phyloP scores from a whole-genome alignment of 1,140 invertebrate genomes.

The Drosophila kurseongensis region DNA sequence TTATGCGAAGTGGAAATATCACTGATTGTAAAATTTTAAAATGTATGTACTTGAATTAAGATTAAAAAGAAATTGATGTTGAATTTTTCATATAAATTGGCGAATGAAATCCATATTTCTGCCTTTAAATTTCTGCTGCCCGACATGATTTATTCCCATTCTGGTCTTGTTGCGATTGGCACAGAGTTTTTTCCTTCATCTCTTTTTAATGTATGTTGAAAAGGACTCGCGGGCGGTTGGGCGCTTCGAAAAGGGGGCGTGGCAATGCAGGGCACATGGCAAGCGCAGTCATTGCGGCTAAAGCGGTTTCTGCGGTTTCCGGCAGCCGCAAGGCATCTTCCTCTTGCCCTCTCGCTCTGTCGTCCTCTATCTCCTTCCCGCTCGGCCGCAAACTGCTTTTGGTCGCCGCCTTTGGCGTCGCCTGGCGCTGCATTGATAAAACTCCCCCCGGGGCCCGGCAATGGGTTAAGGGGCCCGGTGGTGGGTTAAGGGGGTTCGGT shows the following conservation, averaged over 20 bases:
- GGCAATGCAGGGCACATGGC: constrained; percentile 40
- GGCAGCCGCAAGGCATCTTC: constrained; percentile 30
- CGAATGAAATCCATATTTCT: constrained; percentile 24
- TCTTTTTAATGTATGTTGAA: constrained; percentile 28
- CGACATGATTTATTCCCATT: constrained; percentile 22
- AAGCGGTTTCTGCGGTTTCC: constrained; percentile 55
- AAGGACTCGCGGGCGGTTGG: constrained; percentile 3
- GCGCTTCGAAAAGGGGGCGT: constrained; percentile 1
- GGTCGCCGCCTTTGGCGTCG: constrained; percentile 46
- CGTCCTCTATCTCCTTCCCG: not conserved
- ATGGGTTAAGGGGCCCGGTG: not conserved
- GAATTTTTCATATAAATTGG: constrained; percentile 12
- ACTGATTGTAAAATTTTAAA: constrained; percentile 27
- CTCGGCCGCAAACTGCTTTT: constrained; percentile 46
- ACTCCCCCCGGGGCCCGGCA: not conserved
- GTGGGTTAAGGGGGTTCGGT: constrained; percentile 8
- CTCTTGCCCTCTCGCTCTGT: constrained; percentile 1
- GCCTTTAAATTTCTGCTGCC: constrained; percentile 25
- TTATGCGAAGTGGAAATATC: constrained; percentile 12
- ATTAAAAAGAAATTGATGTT: constrained; percentile 5
- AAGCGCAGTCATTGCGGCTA: constrained; percentile 65
- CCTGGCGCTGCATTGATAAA: constrained; percentile 56
- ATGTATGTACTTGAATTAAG: constrained; percentile 28
- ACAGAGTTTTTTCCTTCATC: constrained; percentile 6
- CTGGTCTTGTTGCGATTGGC: not conserved